Conservation (phyloP, 2,113 vertebrate species). For the Takifugu bimaculatus region DNA sequence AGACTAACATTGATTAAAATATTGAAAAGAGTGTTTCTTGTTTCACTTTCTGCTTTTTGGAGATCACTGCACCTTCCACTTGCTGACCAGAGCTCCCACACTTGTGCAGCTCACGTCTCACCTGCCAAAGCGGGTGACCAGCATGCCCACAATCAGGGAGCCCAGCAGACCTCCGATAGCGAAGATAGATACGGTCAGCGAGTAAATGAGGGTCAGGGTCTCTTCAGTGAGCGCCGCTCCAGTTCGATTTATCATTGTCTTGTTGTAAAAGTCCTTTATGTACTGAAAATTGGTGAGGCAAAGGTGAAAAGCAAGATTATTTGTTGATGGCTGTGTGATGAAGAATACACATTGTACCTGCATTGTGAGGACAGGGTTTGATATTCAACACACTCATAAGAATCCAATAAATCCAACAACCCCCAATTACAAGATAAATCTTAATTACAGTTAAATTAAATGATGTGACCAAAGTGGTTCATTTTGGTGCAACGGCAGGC, state of each 20-base stretch:
- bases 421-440: neutral
- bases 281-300: slow-evolving; percentile 62
- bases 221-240: slow-evolving; percentile 69
- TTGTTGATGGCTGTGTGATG: neutral
- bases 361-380: too few relatives aligned
- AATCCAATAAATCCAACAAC: too few relatives aligned
- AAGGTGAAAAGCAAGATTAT: neutral
- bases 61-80: too few relatives aligned
- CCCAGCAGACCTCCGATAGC: slow-evolving; percentile 84
- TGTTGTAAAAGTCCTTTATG: slow-evolving; percentile 90
- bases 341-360: neutral
- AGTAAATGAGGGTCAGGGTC: slow-evolving; percentile 83
- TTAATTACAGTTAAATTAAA: too few relatives aligned
- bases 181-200: slow-evolving; percentile 86
- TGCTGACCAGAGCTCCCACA: too few relatives aligned
- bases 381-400: too few relatives aligned
- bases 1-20: too few relatives aligned
- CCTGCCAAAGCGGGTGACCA: slow-evolving; percentile 84
- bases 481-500: too few relatives aligned
- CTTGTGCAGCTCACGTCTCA: slow-evolving; percentile 46
- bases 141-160: slow-evolving; percentile 81
- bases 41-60: too few relatives aligned
- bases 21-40: too few relatives aligned
- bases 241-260: slow-evolving; percentile 73
- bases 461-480: too few relatives aligned